phyloP scores from a whole-genome alignment of 2,113 vertebrate species.

The Saguinus midas region DNA sequence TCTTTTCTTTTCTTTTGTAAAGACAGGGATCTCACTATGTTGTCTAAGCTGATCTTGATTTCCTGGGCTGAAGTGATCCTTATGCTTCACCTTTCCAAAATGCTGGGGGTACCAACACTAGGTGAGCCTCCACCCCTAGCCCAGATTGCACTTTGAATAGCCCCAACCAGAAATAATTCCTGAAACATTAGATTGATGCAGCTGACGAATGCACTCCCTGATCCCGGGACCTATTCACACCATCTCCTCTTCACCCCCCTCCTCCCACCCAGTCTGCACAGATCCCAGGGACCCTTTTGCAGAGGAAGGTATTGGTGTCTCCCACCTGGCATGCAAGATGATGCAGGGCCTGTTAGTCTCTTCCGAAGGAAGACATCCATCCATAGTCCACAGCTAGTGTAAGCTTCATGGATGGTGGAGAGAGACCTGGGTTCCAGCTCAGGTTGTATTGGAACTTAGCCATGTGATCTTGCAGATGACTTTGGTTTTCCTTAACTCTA shows the following conservation, averaged over 20 bases:
- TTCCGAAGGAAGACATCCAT: neutral
- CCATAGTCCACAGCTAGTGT: accelerated
- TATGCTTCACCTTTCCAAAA: no score
- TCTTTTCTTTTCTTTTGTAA: no score
- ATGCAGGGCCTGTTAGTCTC: accelerated
- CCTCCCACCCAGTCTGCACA: accelerated
- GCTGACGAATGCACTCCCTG: accelerated
- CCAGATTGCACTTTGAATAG: neutral
- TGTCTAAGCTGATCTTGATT: no score
- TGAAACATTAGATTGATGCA: neutral
- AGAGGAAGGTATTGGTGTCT: neutral
- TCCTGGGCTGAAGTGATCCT: no score
- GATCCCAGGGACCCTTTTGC: neutral
- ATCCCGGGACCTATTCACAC: accelerated
- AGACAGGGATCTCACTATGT: no score
- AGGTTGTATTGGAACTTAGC: neutral
- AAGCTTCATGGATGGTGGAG: neutral
- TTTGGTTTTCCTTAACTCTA: neutral
- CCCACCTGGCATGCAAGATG: accelerated
- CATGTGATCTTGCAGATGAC: neutral
- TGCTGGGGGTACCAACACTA: no score
- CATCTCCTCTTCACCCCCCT: accelerated
- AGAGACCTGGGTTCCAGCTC: neutral
- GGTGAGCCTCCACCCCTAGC: neutral
- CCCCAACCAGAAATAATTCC: neutral